A percentile compares a stretch with the other conserved stretches of the same genome.
Conservation (phyloP, 2,113 vertebrate genomes). For the Carassius gibelio region DNA sequence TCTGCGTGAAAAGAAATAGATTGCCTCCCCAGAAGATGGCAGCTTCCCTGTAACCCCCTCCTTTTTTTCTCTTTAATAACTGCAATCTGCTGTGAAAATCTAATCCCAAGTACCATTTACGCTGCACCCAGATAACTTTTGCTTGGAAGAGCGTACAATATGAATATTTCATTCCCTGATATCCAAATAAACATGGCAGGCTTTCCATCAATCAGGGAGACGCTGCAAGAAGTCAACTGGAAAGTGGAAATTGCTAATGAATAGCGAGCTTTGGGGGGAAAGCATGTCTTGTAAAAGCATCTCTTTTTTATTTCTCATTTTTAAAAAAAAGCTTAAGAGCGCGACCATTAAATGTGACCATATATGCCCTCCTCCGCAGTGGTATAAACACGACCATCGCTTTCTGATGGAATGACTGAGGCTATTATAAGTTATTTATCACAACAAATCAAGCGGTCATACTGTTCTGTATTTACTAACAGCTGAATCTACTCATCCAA, state of each 20-base stretch:
- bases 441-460: constrained; percentile 62
- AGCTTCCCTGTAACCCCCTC: constrained; percentile 65
- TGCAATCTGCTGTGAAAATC: constrained; percentile 82
- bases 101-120: constrained; percentile 82
- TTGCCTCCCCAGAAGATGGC: constrained; percentile 79
- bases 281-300: constrained; percentile 58
- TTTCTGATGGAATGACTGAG: constrained; percentile 44
- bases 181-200: constrained; percentile 78
- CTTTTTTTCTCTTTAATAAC: constrained; percentile 71
- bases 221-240: constrained; percentile 65
- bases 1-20: constrained; percentile 76
- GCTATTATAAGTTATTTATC: constrained; percentile 58
- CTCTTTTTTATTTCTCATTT: constrained; percentile 41
- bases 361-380: background rate
- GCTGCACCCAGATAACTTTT: constrained; percentile 78
- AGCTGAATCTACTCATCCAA: constrained; percentile 66
- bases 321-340: background rate
- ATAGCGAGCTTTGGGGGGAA: constrained; percentile 49
- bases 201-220: constrained; percentile 69
- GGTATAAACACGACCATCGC: background rate
- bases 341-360: constrained; percentile 9
- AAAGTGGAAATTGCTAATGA: constrained; percentile 75
- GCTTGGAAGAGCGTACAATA: constrained; percentile 77
- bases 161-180: constrained; percentile 80
- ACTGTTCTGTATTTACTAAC: constrained; percentile 55